Conservation (phyloP, 2,797 vertebrate species). For the Gymnothorax reevesii region DNA sequence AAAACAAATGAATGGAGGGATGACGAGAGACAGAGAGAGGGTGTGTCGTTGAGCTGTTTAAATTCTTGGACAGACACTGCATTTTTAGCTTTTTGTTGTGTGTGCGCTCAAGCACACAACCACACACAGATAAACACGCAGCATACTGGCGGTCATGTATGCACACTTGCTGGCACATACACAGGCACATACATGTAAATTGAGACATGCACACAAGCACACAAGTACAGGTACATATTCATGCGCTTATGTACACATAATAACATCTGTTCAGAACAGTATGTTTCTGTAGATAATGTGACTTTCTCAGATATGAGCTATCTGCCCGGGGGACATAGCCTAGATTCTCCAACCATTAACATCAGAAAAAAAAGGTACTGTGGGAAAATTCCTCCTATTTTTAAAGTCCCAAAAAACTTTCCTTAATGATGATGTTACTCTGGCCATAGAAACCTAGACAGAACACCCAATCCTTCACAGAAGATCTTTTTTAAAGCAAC, state of each 20-base stretch:
- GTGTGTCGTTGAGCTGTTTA: too few species aligned
- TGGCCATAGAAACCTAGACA: not conserved
- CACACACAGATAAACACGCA: not conserved
- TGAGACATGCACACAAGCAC: not conserved
- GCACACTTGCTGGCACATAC: not conserved
- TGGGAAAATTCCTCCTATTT: constrained; percentile 19
- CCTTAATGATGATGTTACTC: not conserved
- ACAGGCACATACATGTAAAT: not conserved
- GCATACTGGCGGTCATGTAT: not conserved
- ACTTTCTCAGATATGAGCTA: not conserved
- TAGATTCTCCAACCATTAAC: constrained; percentile 7
- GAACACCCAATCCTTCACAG: not conserved
- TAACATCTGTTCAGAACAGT: not conserved
- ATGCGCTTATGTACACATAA: not conserved
- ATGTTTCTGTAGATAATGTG: not conserved
- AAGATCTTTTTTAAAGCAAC: not conserved
- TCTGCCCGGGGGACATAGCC: not conserved
- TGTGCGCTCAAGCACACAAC: not conserved
- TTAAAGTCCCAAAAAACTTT: constrained; percentile 4
- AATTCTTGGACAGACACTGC: too few species aligned
- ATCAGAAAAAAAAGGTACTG: not conserved
- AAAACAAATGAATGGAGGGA: not conserved
- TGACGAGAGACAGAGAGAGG: not conserved
- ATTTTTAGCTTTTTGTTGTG: too few species aligned
- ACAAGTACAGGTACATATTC: not conserved